Evolutionary conservation across 2,797 vertebrate genomes (phyloP).

Genomic region (Euphonia xanthogaster): DNA sequence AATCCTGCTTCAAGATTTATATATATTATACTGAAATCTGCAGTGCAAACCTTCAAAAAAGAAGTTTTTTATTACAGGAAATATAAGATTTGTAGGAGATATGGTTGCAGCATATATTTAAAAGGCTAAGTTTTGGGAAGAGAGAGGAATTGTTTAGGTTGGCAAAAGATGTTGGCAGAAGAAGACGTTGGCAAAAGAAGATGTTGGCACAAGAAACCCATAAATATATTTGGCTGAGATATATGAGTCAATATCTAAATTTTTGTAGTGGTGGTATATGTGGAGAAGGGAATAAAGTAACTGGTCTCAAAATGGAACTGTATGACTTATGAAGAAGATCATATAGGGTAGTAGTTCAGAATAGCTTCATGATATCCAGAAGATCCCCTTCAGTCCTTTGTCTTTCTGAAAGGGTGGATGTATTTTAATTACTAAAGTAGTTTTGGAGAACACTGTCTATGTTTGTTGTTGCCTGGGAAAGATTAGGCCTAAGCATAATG

Average conservation of each 20-base stretch:
- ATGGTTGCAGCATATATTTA: background rate
- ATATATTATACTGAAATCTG: background rate
- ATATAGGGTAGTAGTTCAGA: background rate
- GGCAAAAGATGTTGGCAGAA: background rate
- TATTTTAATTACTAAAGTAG: background rate
- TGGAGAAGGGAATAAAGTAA: background rate
- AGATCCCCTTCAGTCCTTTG: background rate
- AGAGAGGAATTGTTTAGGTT: conserved; percentile 5
- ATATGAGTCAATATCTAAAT: background rate
- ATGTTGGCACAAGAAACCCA: background rate
- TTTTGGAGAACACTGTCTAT: background rate
- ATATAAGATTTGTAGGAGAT: background rate
- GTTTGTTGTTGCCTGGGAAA: background rate
- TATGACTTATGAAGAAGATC: background rate
- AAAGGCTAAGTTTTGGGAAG: background rate
- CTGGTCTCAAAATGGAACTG: background rate
- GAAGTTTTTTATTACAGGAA: background rate
- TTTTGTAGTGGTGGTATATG: background rate
- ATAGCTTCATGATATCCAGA: background rate
- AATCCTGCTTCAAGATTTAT: background rate
- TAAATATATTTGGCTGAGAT: background rate
- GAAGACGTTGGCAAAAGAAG: background rate
- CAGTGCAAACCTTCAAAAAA: background rate
- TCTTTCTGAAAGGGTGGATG: background rate
- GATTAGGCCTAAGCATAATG: background rate